phyloP scores from a whole-genome alignment of 92 coral and sea anemone species.

The Desmophyllum pertusum region DNA sequence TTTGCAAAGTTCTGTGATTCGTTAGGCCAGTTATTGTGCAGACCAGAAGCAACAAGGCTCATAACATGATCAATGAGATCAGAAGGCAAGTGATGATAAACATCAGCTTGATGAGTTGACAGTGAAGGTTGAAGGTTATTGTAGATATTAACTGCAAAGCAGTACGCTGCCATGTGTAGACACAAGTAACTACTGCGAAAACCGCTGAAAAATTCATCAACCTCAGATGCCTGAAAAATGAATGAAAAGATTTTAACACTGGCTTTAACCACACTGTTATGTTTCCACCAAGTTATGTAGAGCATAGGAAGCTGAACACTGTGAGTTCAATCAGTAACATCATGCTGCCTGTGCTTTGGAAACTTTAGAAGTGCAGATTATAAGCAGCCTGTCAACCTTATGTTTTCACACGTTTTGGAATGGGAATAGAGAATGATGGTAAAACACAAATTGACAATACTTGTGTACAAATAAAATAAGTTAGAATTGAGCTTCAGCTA shows the following conservation, averaged over 20 bases:
- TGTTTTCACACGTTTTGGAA: background rate
- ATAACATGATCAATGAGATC: constrained; percentile 86
- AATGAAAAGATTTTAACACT: background rate
- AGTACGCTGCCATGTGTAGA: constrained; percentile 90
- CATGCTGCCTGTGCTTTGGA: background rate
- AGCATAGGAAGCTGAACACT: background rate
- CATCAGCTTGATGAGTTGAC: constrained; percentile 63
- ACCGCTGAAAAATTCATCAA: constrained; percentile 75
- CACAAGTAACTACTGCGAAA: constrained; percentile 71
- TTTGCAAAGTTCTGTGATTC: constrained; percentile 53
- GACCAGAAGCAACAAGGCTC: constrained; percentile 50
- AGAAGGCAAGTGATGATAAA: constrained; percentile 79
- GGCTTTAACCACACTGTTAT: background rate
- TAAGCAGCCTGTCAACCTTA: background rate
- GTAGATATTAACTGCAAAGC: constrained; percentile 84
- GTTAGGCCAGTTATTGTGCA: constrained; percentile 64
- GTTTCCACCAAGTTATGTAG: background rate
- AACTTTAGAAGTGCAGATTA: too few species aligned
- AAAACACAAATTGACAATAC: too few species aligned
- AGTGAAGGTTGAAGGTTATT: constrained; percentile 58
- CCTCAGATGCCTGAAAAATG: constrained; percentile 69
- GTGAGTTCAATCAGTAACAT: background rate
- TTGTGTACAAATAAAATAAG: too few species aligned
- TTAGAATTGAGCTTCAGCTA: background rate
- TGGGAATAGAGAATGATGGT: too few species aligned